Conservation (phyloP, 1,140 invertebrate genomes). For the Trachymyrmex septentrionalis region DNA sequence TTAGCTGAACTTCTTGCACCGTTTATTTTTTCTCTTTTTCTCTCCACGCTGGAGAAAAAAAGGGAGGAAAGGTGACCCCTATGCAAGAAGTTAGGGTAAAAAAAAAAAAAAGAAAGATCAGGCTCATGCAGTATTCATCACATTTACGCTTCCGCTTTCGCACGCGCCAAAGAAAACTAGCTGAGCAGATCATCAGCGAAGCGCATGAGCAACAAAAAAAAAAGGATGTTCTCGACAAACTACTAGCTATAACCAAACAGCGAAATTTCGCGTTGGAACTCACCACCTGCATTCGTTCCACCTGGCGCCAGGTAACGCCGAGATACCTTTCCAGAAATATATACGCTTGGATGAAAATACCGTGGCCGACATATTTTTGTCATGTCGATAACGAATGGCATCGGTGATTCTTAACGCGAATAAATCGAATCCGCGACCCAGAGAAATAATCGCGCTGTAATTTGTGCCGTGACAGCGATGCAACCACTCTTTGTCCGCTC, state of each 20-base stretch:
- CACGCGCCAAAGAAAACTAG: slow-evolving; percentile 35
- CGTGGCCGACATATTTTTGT: slow-evolving; percentile 9
- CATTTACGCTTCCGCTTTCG: background rate
- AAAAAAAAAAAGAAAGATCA: too few relatives aligned
- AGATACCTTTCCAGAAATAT: background rate
- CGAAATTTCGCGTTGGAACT: background rate
- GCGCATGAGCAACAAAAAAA: background rate
- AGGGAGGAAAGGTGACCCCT: too few relatives aligned
- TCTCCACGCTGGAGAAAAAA: too few relatives aligned
- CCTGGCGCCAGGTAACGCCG: slow-evolving; percentile 21
- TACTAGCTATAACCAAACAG: background rate
- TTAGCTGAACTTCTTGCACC: too few relatives aligned
- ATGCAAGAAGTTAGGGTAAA: too few relatives aligned
- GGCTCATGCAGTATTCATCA: background rate
- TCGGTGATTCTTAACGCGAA: slow-evolving; percentile 41
- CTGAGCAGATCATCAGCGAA: slow-evolving; percentile 13
- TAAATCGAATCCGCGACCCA: slow-evolving; percentile 9
- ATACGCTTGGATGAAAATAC: background rate
- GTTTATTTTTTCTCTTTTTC: too few relatives aligned
- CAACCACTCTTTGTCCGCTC: slow-evolving; percentile 7
- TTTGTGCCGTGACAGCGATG: slow-evolving; percentile 24
- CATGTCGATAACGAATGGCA: slow-evolving; percentile 66
- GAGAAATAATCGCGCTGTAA: slow-evolving; percentile 32
- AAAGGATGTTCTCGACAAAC: slow-evolving; percentile 4
- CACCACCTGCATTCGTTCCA: slow-evolving; percentile 8